Conservation (phyloP, 2,888 invertebrate genomes). For the Drosophila kuntzei region DNA sequence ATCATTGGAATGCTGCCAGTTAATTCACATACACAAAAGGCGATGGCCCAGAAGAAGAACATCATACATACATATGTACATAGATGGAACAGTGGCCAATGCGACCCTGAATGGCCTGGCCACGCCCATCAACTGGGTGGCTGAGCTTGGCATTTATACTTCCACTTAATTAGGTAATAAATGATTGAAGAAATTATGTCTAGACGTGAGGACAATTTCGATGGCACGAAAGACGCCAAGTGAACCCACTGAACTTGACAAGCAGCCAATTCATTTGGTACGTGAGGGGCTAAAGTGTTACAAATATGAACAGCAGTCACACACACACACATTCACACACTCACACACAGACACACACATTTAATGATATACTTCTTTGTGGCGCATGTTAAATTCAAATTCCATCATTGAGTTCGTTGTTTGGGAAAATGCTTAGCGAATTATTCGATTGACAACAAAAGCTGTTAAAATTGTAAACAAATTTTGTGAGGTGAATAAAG, state of each 20-base stretch:
- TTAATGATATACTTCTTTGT: slow-evolving; percentile 8
- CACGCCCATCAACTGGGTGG: slow-evolving; percentile 60
- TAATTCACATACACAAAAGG: slow-evolving; percentile 75
- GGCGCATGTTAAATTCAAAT: slow-evolving; percentile 24
- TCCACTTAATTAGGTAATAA: slow-evolving; percentile 86
- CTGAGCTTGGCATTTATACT: slow-evolving; percentile 80
- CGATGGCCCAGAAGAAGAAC: slow-evolving; percentile 41
- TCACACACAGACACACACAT: background rate
- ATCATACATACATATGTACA: background rate
- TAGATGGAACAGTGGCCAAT: slow-evolving; percentile 32
- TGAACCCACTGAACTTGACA: slow-evolving; percentile 41
- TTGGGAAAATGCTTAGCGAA: slow-evolving; percentile 59
- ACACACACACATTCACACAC: slow-evolving; percentile 16
- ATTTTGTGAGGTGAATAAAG: slow-evolving; percentile 29
- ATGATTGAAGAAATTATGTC: slow-evolving; percentile 86
- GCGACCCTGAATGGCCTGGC: slow-evolving; percentile 45
- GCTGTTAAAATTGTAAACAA: slow-evolving; percentile 66
- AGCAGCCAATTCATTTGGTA: slow-evolving; percentile 75
- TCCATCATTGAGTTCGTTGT: slow-evolving; percentile 32
- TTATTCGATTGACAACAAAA: slow-evolving; percentile 69
- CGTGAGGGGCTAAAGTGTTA: slow-evolving; percentile 73
- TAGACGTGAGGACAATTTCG: slow-evolving; percentile 85
- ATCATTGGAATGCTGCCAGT: slow-evolving; percentile 79
- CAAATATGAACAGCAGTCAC: slow-evolving; percentile 57
- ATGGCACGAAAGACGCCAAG: slow-evolving; percentile 51